Evolutionary conservation across 2,888 invertebrate species (phyloP).

Genomic region (Phortica okadai): DNA sequence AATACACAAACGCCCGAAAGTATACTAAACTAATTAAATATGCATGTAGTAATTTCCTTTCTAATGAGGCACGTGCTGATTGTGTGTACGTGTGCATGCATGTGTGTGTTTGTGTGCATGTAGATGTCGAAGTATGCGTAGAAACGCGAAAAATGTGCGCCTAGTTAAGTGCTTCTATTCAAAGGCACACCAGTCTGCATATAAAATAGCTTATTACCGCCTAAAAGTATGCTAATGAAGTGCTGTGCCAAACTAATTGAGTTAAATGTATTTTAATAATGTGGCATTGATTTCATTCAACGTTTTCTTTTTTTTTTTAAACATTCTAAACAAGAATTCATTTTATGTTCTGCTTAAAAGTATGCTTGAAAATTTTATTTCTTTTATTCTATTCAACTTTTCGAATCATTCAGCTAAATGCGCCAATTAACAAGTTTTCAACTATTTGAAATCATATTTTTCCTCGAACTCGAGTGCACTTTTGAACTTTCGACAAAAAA

Average conservation of each 20-base stretch:
- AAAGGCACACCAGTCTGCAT: conserved; percentile 4
- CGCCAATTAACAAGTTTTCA: no score
- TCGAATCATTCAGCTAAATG: not conserved
- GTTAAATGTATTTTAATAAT: conserved; percentile 2
- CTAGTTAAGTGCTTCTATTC: conserved; percentile 7
- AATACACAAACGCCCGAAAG: not conserved
- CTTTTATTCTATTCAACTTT: not conserved
- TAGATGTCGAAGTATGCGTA: not conserved
- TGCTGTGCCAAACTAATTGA: not conserved
- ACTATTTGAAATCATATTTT: no score
- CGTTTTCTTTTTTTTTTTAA: not conserved
- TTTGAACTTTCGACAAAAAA: not conserved
- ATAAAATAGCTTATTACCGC: not conserved
- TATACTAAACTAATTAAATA: conserved; percentile 22
- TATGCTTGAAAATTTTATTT: not conserved
- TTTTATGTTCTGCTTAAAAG: no score
- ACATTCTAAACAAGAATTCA: not conserved
- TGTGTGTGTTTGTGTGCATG: not conserved
- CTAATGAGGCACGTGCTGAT: conserved; percentile 15
- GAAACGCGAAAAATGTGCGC: not conserved
- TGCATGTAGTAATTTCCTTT: not conserved
- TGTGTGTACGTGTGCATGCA: not conserved
- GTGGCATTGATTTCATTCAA: not conserved
- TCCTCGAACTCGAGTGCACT: no score
- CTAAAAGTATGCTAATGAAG: conserved; percentile 11